Base-by-base conservation (phyloP, 2,888 invertebrate species). In the Caenorhabditis sp. region DNA sequence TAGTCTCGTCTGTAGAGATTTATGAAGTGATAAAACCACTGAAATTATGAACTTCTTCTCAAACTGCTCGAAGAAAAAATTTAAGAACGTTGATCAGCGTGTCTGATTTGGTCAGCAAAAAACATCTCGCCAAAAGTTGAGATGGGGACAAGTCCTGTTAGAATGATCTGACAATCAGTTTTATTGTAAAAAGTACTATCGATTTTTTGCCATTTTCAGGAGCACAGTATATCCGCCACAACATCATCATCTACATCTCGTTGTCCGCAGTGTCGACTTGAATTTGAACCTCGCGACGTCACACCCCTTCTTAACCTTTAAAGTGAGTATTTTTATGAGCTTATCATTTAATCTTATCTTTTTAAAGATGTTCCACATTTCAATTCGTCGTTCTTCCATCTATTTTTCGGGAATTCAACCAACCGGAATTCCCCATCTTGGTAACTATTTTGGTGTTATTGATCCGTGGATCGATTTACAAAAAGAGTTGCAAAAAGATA, bases 361-460 rank as follows among this genome's bases (percentile, higher is more conserved):
- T 36, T 17, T 10, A 3, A 6, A 17, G 17, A 17, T 43, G 12
- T 43, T 26, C 23, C 21, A 10, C 43, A 43, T 17, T 43, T 51
- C 51, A 1, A 51, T 55, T 55, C 26, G 5, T 55, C 55, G 26
- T 1, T 26, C 26, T 26, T 23, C 21, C 1, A 76, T 78, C 57
- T 81, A 75, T 60, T 77, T 84, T 43, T 69, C 97, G 0, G 97
- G 97, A 17, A 93, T 99, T 87, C 97, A 99, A 89, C 97, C 99
- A 0, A 97, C 97, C 0, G 97, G 97, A 21, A 90, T 92, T 3
- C 91, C 97, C 72, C 99, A 99, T 89, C 90, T 97, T 61, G 99
- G 99, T 14, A 99, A 99, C 90, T 99, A 97, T 90, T 92, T 96
- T 82, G 97, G 97, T 14, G 96, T 95, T 0, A 91, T 99, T 74